Evolutionary conservation across 2,888 invertebrate genomes (phyloP), one percentile per base, ranked within the genome.

Genomic region (Lithophane socia): DNA sequence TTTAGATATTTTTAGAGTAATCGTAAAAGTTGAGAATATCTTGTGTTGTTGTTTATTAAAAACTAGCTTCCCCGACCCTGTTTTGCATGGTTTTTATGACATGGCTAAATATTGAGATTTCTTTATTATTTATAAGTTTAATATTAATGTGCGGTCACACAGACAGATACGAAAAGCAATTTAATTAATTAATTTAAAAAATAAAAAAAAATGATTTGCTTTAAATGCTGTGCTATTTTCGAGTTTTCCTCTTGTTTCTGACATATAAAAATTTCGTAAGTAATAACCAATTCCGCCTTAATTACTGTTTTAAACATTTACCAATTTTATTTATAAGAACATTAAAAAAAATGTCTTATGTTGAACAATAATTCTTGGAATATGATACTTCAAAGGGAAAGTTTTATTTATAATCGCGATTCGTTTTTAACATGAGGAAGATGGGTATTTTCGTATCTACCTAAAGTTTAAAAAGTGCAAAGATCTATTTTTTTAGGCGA

Each of bases 301-400:
- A 52, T 65, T 65, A n/a, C 21, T 49, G 21, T 21, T 73, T 44
- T 66, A 21, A 7, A 8, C 0, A 8, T 52, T 65, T n/a, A 18
- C 47, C 42, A 16, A 47, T 60, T 67, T 49, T 61, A 0, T 4
- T 52, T 70, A 44, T 8, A 18, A 18, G 13, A 37, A n/a, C 42
- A 8, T 9, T 54, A 8, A n/a, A 47, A 44, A n/a, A 47, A 24
- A 10, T 42, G 10, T n/a, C 7, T 24, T 44, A 18, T 18, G 16
- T 52, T 52, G 18, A 7, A 42, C 16, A 58, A 29, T 29, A 1
- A 54, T 64, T 64, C 24, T 16, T 44, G 42, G 18, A 8, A 58
- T 47, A 56, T n/a, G n/a, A 16, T 18, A 47, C n/a, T 47, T 47
- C 56, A 75, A 65, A 58, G 49, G 29, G 1, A 64, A 70, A 64